A percentile compares a stretch with the other conserved stretches of the same genome.
These are phyloP conservation scores for Mormyrus iriodes DNA, from an alignment of 2,113 vertebrate genomes.

Conservation along the genomic window DNA sequence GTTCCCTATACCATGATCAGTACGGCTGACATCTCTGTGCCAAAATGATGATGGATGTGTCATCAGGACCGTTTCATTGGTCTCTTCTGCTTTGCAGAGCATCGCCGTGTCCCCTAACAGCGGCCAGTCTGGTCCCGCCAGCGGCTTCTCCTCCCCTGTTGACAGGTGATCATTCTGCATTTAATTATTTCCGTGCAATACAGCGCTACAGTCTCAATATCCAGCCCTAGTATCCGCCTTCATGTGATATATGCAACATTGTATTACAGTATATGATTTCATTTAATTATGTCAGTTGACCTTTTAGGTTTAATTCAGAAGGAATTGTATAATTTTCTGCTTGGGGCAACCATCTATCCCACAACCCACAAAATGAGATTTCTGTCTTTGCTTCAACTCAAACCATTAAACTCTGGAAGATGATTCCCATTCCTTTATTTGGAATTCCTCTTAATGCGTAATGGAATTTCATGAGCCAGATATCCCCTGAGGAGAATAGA, in stretches of 20 bases:
- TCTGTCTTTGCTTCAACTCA: background rate
- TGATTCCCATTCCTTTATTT: background rate
- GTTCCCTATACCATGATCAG: background rate
- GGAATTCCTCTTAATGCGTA: background rate
- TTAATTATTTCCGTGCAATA: background rate
- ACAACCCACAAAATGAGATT: background rate
- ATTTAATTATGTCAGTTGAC: slow-evolving; percentile 31
- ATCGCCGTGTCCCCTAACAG: slow-evolving; percentile 67
- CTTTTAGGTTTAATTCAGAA: background rate
- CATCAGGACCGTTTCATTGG: background rate
- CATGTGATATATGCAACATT: background rate
- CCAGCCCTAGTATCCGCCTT: background rate
- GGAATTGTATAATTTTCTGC: slow-evolving; percentile 34
- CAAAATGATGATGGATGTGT: background rate
- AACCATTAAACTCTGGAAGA: background rate
- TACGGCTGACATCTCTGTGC: background rate
- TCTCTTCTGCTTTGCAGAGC: slow-evolving; percentile 52
- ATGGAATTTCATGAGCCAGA: background rate
- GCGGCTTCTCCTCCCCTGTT: slow-evolving; percentile 74
- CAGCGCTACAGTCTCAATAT: background rate
- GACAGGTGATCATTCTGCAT: slow-evolving; percentile 68
- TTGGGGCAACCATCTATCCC: background rate
- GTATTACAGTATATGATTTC: slow-evolving; percentile 23
- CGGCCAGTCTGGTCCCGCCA: slow-evolving; percentile 53
- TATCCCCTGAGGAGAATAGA: background rate